Conservation (phyloP, 2,797 vertebrate genomes). For the Champsocephalus esox region DNA sequence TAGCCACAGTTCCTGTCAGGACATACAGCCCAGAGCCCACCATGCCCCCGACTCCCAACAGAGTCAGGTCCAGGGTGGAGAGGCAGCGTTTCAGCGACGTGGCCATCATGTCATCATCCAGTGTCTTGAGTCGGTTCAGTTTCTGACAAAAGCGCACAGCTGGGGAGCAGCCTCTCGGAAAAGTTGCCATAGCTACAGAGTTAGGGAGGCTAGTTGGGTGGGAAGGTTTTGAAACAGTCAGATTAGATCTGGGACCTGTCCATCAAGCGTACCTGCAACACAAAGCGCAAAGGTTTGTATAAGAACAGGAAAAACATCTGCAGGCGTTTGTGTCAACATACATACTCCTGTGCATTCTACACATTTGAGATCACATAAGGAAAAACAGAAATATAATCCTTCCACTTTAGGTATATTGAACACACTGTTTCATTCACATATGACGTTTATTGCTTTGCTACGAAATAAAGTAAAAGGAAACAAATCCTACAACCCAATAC, state of each 20-base stretch:
- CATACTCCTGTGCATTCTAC: not conserved
- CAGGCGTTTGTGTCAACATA: not conserved
- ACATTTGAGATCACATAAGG: not conserved
- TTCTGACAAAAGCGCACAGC: conserved; percentile 91
- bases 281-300: conserved; percentile 17
- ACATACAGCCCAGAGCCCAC: conserved; percentile 96
- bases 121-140: conserved; percentile 92
- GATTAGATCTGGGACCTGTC: conserved; percentile 67
- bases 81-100: conserved; percentile 94
- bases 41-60: conserved; percentile 95
- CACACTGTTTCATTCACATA: not conserved
- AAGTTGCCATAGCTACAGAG: conserved; percentile 86
- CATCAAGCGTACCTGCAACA: conserved; percentile 63
- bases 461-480: not conserved
- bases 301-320: not conserved
- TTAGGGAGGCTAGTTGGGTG: conserved; percentile 45
- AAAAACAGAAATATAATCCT: not conserved
- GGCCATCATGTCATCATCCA: conserved; percentile 94
- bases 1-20: conserved; percentile 95
- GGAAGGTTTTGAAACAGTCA: conserved; percentile 53
- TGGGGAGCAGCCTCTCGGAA: conserved; percentile 82
- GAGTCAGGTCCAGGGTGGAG: conserved; percentile 91
- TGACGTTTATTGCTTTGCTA: not conserved
- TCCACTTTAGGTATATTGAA: not conserved
- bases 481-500: not conserved